Evolutionary conservation across 2,113 vertebrate genomes (phyloP).

Genomic region (Tonatia bakeri): DNA sequence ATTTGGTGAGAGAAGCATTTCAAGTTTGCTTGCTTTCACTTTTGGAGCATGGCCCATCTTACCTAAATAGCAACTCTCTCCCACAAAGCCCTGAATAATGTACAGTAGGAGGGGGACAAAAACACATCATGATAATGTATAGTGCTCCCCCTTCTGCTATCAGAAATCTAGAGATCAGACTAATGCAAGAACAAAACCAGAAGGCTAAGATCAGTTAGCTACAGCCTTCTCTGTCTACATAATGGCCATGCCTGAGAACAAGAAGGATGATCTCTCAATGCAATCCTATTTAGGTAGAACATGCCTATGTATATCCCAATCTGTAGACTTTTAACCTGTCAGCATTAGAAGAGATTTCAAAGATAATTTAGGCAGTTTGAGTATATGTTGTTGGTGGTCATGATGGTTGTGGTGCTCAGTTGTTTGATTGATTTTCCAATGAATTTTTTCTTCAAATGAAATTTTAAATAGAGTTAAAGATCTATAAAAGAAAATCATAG

Average conservation of each 20-base stretch:
- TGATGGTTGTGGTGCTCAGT: neutral
- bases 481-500: neutral
- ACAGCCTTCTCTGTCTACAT: neutral
- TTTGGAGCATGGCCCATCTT: constrained; percentile 48
- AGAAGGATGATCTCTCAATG: neutral
- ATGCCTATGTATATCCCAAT: neutral
- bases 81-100: neutral
- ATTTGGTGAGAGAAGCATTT: constrained; percentile 55
- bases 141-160: neutral
- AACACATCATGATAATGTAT: neutral
- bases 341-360: neutral
- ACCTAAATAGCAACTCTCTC: constrained; percentile 18
- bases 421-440: neutral
- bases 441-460: neutral
- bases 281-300: neutral
- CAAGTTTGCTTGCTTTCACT: constrained; percentile 65
- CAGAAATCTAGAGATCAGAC: neutral
- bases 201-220: neutral
- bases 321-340: neutral
- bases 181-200: neutral
- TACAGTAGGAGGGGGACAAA: neutral
- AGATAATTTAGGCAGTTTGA: neutral
- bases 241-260: neutral
- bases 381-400: neutral
- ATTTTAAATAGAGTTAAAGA: neutral